Evolutionary conservation across 2,888 invertebrate genomes (phyloP).

Genomic region (Isoperla grammatica): DNA sequence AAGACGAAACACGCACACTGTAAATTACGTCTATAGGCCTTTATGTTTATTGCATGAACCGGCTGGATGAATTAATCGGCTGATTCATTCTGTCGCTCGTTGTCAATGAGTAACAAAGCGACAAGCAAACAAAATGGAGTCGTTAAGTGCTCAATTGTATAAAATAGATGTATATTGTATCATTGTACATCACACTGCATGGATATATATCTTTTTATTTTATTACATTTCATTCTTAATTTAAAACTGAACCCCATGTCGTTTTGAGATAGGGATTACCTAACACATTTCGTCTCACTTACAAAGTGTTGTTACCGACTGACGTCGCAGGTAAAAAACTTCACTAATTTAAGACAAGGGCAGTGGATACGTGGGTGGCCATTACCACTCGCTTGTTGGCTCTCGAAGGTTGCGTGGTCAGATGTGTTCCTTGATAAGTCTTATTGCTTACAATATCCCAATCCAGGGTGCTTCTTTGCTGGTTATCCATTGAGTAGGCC

Average conservation of each 20-base stretch:
- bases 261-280: slow-evolving; percentile 2
- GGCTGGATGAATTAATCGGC: too few relatives aligned
- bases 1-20: too few relatives aligned
- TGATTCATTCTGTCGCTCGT: too few relatives aligned
- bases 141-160: too few relatives aligned
- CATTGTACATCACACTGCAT: too few relatives aligned
- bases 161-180: too few relatives aligned
- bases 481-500: slow-evolving; percentile 4
- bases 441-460: slow-evolving; percentile 14
- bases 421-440: slow-evolving; percentile 3
- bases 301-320: slow-evolving; percentile 5
- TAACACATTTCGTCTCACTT: slow-evolving; percentile 10
- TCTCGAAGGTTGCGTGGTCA: too few relatives aligned
- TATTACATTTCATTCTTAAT: slow-evolving; percentile 9
- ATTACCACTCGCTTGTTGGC: not conserved
- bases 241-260: slow-evolving; percentile 13
- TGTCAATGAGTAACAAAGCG: too few relatives aligned
- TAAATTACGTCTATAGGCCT: too few relatives aligned
- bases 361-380: slow-evolving; percentile 13
- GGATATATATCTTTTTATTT: slow-evolving; percentile 6
- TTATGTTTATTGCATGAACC: too few relatives aligned
- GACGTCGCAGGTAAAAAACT: slow-evolving; percentile 3
- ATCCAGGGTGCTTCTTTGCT: slow-evolving; percentile 5
- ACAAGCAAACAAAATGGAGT: too few relatives aligned
- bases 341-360: slow-evolving; percentile 17